Conservation (phyloP, 1,140 invertebrate genomes). For the Panonychus citri region DNA sequence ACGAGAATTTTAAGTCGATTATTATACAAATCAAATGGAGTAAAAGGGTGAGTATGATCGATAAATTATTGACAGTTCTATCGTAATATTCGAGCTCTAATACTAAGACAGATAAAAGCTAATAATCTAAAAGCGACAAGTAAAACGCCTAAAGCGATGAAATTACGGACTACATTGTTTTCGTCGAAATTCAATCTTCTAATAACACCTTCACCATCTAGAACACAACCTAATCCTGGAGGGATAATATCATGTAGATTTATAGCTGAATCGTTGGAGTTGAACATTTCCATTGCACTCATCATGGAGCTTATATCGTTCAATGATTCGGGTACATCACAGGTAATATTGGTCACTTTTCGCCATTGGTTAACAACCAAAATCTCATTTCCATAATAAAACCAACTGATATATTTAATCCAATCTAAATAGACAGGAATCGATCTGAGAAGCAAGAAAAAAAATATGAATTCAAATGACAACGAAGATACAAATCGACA, state of each 20-base stretch:
- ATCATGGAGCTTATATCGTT: background rate
- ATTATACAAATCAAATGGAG: too few species aligned
- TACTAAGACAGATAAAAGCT: background rate
- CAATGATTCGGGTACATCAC: conserved; percentile 17
- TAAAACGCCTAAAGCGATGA: background rate
- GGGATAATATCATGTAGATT: background rate
- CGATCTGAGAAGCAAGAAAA: conserved; percentile 29
- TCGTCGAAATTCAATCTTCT: background rate
- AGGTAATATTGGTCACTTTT: conserved; percentile 48
- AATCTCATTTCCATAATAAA: conserved; percentile 77
- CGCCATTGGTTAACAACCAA: conserved; percentile 82
- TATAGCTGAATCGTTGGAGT: background rate
- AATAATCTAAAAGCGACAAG: background rate
- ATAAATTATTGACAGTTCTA: too few species aligned
- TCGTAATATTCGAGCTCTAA: background rate
- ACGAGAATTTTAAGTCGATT: too few species aligned
- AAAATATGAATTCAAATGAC: background rate
- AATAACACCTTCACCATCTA: background rate
- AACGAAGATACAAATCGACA: background rate
- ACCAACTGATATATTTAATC: conserved; percentile 92
- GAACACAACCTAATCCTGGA: background rate
- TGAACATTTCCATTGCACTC: too few species aligned
- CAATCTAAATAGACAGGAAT: conserved; percentile 67
- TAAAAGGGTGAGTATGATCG: too few species aligned
- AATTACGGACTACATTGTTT: background rate